Evolutionary conservation across 2,113 vertebrate species (phyloP).

Genomic region (Oenanthe melanoleuca): DNA sequence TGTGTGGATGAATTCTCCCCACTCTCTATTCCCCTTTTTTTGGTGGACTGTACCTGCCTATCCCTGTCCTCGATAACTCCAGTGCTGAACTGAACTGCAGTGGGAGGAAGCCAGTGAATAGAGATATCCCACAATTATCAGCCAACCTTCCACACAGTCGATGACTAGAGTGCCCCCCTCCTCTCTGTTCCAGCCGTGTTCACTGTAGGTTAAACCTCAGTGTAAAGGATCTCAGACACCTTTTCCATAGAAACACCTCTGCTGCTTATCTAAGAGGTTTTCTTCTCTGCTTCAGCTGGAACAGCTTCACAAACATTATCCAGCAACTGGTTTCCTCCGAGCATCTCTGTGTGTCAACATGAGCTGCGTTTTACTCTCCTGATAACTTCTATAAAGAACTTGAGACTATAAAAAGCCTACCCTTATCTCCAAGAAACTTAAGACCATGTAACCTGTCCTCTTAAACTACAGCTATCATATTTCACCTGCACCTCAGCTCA

Average conservation of each 20-base stretch:
- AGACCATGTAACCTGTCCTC: neutral
- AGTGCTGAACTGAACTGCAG: neutral
- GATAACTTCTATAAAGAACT: neutral
- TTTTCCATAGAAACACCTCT: neutral
- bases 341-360: neutral
- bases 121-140: neutral
- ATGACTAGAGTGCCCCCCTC: fast-evolving
- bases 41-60: neutral
- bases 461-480: neutral
- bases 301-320: neutral
- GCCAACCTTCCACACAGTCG: neutral
- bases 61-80: fast-evolving
- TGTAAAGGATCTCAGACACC: neutral
- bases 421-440: neutral
- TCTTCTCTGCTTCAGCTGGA: neutral
- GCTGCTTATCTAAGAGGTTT: neutral
- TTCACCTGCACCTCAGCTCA: neutral
- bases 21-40: neutral
- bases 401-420: neutral
- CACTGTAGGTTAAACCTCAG: neutral
- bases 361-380: neutral
- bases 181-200: neutral
- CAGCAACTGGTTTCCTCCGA: neutral
- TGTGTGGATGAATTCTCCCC: neutral
- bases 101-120: neutral